Conservation (phyloP, 2,113 vertebrate species). For the Thomomys bottae region DNA sequence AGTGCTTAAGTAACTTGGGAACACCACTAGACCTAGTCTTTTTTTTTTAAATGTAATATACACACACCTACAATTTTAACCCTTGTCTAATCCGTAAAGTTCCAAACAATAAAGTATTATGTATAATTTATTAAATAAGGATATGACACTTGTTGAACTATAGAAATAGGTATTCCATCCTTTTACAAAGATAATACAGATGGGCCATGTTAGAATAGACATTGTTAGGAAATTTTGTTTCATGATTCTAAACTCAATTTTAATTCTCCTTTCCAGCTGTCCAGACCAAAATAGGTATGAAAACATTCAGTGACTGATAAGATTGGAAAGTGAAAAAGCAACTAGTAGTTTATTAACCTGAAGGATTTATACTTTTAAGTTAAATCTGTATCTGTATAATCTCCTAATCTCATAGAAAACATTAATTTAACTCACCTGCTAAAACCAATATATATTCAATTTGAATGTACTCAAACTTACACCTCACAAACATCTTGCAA, state of each 20-base stretch:
- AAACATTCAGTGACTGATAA: slow-evolving; percentile 8
- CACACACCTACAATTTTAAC: not conserved
- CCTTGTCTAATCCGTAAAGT: not conserved
- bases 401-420: slow-evolving; percentile 23
- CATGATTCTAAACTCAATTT: slow-evolving; percentile 42
- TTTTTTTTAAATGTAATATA: slow-evolving; percentile 15
- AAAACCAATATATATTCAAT: slow-evolving; percentile 13
- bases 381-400: slow-evolving; percentile 7
- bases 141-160: not conserved
- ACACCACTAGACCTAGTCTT: not conserved
- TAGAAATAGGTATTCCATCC: not conserved
- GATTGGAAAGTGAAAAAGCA: too few relatives aligned
- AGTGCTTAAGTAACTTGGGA: not conserved
- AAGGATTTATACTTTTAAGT: slow-evolving; percentile 12
- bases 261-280: slow-evolving; percentile 9
- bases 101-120: too few relatives aligned
- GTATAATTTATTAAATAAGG: too few relatives aligned
- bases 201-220: not conserved
- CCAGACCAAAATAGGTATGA: not conserved
- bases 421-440: not conserved
- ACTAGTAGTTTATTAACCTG: too few relatives aligned
- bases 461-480: not conserved
- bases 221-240: slow-evolving; percentile 11
- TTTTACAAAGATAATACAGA: slow-evolving; percentile 5
- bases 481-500: slow-evolving; percentile 29